These are phyloP conservation scores for Baryphthengus martii DNA, from an alignment of 2,113 vertebrate species.

Conservation along the genomic window DNA sequence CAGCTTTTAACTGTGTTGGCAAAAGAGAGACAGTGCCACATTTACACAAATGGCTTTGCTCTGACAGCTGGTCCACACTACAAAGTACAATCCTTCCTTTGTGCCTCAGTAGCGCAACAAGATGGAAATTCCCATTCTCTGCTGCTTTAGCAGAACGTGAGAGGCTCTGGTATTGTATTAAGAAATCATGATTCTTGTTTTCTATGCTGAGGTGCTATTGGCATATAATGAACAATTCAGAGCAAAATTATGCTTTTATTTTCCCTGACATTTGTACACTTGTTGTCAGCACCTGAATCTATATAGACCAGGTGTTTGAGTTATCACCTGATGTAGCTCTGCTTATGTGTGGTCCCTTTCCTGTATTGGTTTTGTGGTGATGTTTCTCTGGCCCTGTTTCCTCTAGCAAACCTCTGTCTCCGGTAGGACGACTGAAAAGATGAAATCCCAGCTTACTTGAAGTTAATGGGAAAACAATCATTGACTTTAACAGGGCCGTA, in stretches of 20 bases:
- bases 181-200: neutral
- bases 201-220: neutral
- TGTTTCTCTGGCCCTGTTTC: neutral
- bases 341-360: fast-evolving
- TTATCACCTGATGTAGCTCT: neutral
- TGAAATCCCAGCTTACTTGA: neutral
- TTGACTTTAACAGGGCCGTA: neutral
- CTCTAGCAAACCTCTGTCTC: neutral
- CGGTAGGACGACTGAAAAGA: neutral
- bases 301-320: neutral
- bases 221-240: neutral
- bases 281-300: neutral
- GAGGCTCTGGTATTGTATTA: neutral
- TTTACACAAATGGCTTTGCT: neutral
- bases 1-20: neutral
- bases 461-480: neutral
- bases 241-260: neutral
- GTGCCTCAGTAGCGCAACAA: neutral
- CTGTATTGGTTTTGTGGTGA: neutral
- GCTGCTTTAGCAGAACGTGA: neutral
- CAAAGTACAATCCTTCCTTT: neutral
- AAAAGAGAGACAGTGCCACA: neutral
- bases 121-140: neutral
- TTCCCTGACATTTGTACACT: neutral
- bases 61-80: neutral